A percentile compares a stretch with the other conserved stretches of the same genome.
phyloP scores from a whole-genome alignment of 2,797 vertebrate genomes.

The Anguilla megastoma region DNA sequence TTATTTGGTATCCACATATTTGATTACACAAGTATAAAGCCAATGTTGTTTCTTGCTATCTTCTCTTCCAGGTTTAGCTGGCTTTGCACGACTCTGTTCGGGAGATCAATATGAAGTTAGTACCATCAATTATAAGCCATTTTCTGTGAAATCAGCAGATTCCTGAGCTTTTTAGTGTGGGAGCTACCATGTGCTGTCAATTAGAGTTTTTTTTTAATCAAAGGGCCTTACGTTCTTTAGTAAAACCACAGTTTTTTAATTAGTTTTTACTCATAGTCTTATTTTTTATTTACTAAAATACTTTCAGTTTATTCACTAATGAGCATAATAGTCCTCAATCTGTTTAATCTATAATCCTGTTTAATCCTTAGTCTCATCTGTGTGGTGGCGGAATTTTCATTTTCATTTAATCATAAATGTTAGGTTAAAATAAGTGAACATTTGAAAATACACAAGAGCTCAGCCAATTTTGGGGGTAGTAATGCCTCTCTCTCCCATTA shows the following conservation, averaged over 20 bases:
- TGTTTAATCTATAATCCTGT: too few species aligned
- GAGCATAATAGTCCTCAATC: too few species aligned
- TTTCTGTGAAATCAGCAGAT: background rate
- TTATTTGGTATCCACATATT: background rate
- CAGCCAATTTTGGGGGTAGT: background rate
- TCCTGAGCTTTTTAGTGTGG: background rate
- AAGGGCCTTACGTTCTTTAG: background rate
- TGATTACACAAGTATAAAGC: background rate
- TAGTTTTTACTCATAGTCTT: background rate
- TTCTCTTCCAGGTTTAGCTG: conserved; percentile 68
- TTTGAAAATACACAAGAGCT: background rate
- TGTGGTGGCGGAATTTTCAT: too few species aligned
- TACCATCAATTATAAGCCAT: background rate
- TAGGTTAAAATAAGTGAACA: background rate
- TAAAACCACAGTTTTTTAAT: background rate
- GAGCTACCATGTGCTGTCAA: background rate
- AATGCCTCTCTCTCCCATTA: background rate
- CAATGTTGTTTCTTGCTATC: conserved; percentile 15
- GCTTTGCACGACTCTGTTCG: conserved; percentile 79
- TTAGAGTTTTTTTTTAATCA: background rate
- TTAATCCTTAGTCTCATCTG: too few species aligned
- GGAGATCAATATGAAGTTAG: conserved; percentile 81
- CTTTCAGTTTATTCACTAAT: too few species aligned
- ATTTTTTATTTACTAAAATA: too few species aligned
- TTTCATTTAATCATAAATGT: background rate